These are phyloP conservation scores for Drosophila orosa DNA, from an alignment of 1,140 invertebrate species.

Conservation along the genomic window DNA sequence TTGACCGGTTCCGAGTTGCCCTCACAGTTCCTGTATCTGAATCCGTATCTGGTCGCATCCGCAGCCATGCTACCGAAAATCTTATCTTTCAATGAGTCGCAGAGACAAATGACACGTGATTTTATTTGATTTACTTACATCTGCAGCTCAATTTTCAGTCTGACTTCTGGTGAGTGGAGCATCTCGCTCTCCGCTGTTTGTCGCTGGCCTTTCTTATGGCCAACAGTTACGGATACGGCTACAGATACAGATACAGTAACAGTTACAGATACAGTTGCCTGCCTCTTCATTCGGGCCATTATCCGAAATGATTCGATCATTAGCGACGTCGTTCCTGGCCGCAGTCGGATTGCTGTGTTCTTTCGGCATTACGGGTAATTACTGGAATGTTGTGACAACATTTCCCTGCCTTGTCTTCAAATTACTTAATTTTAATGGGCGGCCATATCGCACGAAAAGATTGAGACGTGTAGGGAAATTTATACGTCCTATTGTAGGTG, in stretches of 20 bases:
- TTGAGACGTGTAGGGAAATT: constrained; percentile 47
- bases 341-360: constrained; percentile 53
- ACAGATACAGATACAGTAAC: constrained; percentile 51
- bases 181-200: constrained; percentile 38
- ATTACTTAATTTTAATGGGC: constrained; percentile 77
- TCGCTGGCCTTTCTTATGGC: constrained; percentile 65
- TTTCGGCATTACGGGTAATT: constrained; percentile 75
- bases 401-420: constrained; percentile 70
- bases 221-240: constrained; percentile 61
- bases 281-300: constrained; percentile 64
- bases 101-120: constrained; percentile 82
- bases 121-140: constrained; percentile 84
- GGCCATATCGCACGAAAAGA: constrained; percentile 58
- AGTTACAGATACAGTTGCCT: constrained; percentile 53
- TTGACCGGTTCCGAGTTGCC: constrained; percentile 28
- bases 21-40: constrained; percentile 5
- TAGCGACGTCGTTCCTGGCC: constrained; percentile 61
- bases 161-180: constrained; percentile 70
- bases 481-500: constrained; percentile 21
- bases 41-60: not conserved
- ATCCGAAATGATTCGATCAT: constrained; percentile 82
- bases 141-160: constrained; percentile 82
- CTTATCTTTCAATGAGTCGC: constrained; percentile 78
- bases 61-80: constrained; percentile 60
- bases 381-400: constrained; percentile 82